These are phyloP conservation scores for Myotis pilosus DNA, from an alignment of 2,797 vertebrate species.

Conservation along the genomic window DNA sequence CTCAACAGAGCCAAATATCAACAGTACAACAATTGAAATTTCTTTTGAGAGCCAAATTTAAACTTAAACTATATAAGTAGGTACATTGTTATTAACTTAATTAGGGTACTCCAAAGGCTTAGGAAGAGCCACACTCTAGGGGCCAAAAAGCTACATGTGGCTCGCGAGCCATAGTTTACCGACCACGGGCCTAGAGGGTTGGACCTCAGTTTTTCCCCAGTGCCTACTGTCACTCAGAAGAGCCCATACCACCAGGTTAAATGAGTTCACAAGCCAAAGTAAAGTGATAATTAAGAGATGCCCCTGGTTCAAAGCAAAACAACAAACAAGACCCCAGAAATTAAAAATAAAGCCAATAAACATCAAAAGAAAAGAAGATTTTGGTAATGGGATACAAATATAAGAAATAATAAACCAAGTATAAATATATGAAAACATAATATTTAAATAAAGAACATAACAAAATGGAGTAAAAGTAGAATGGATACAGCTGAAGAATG, in stretches of 20 bases:
- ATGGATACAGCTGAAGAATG: neutral
- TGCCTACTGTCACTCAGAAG: neutral
- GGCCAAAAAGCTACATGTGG: too few relatives aligned
- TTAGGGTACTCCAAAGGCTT: too few relatives aligned
- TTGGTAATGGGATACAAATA: neutral
- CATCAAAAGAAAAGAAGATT: neutral
- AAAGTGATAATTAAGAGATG: neutral
- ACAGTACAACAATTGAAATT: too few relatives aligned
- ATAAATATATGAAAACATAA: neutral
- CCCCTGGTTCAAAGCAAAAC: constrained; percentile 1
- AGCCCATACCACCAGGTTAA: neutral
- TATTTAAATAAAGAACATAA: neutral
- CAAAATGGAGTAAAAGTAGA: neutral
- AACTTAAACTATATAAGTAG: too few relatives aligned
- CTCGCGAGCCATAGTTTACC: too few relatives aligned
- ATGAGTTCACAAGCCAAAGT: neutral
- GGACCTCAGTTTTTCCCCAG: neutral
- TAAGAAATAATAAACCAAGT: neutral
- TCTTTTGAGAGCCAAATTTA: too few relatives aligned
- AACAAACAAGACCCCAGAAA: neutral
- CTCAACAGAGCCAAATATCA: too few relatives aligned
- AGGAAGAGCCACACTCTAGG: too few relatives aligned
- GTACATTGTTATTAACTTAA: too few relatives aligned
- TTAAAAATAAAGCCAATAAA: constrained; percentile 34
- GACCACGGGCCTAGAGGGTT: neutral